Base-by-base conservation (phyloP, 2,797 vertebrate genomes). In the Notolabrus celidotus region DNA sequence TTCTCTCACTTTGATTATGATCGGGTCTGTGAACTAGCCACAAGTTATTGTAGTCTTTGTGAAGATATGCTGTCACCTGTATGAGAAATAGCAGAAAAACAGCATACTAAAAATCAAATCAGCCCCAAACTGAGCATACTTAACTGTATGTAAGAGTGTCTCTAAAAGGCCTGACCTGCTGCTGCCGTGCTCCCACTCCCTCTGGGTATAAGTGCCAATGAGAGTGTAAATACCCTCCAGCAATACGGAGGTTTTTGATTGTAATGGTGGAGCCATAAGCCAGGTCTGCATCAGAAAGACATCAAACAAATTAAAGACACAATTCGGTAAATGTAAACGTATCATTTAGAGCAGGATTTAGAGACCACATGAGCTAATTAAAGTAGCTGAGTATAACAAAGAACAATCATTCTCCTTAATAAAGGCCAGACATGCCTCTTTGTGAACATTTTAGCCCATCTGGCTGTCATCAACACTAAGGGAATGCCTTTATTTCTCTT, bases 141-240 rank as follows among this genome's bases (percentile, higher is more conserved):
- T n/a, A 34, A 25, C 34, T 9, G 25, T 20, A 9, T 52, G 29
- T 10, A 10, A 54, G 22, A 29, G 19, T 43, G 42, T 52, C 3
- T 36, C n/a, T n/a, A n/a, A n/a, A n/a, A n/a, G 20, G 46, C 14
- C 93, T 79, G 25, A 98, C 98, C 96, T 99, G 98, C 87, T 99
- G 98, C 86, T 99, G 98, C 23, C 88, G 95, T 3, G 96, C 93
- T 1, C 98, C 98, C 0, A 94, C 55, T 0, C 97, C 98, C 77
- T 99, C 98, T 0, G 98, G 98, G 80, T 99, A 99, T 25, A 98
- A 92, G 79, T 99, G 97, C 94, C 96, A 96, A 66, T 99, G 98
- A 9, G 98, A 99, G 84, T 99, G 98, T 66, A 99, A 94, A 85
- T 99, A 99, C 34, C 98, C 98, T 14, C 97, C 95, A 17, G 97